Percentiles rank a stretch among this genome's conserved stretches.
Evolutionary conservation across 2,113 vertebrate genomes (phyloP).

Genomic region (Aegotheles bennettii): DNA sequence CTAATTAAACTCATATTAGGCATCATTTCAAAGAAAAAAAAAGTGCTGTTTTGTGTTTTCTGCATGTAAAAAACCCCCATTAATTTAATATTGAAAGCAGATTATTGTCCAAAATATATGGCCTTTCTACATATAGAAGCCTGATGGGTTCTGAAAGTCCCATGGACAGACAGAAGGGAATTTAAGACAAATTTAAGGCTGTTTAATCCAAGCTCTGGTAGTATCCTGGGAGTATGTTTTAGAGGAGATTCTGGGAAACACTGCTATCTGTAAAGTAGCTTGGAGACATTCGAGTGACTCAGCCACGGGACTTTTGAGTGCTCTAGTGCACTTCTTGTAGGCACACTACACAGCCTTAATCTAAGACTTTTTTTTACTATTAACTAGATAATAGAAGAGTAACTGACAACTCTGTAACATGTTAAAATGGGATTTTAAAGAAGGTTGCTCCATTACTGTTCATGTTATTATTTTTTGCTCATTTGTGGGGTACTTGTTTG

Average conservation of each 20-base stretch:
- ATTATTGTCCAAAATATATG: neutral
- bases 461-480: neutral
- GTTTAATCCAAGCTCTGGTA: neutral
- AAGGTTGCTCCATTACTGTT: neutral
- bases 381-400: neutral
- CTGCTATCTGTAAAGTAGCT: neutral
- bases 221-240: neutral
- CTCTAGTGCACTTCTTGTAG: neutral
- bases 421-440: neutral
- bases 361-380: neutral
- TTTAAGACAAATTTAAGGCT: slow-evolving; percentile 8
- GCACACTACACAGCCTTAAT: neutral
- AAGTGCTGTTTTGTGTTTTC: neutral
- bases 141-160: neutral
- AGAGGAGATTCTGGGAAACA: neutral
- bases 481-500: neutral
- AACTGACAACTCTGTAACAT: neutral
- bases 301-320: neutral
- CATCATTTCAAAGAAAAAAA: neutral
- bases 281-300: neutral
- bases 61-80: neutral
- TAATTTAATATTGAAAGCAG: neutral
- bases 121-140: neutral
- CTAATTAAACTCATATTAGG: neutral
- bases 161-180: neutral